These are phyloP conservation scores for Synergus gifuensis DNA, from an alignment of 2,888 invertebrate genomes.

Conservation along the genomic window DNA sequence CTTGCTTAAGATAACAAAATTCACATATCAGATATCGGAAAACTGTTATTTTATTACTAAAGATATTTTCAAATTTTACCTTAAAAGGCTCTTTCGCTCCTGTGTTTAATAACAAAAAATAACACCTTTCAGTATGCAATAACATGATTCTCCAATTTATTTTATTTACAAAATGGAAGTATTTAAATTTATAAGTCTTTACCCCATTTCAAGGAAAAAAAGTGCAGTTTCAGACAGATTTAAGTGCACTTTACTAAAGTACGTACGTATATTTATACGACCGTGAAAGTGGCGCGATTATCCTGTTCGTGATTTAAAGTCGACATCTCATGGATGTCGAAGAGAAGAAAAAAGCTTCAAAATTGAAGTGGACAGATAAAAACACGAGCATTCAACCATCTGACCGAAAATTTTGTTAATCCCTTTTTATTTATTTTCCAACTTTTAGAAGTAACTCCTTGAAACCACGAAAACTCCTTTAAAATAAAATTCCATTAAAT, in stretches of 20 bases:
- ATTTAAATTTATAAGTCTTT: neutral
- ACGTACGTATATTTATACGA: neutral
- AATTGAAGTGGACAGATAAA: neutral
- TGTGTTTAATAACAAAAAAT: neutral
- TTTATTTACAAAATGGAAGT: neutral
- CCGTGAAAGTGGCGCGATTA: conserved; percentile 1
- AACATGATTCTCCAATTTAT: neutral
- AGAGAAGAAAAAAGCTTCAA: neutral
- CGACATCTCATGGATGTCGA: neutral
- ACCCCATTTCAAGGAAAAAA: neutral
- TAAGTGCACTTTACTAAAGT: conserved; percentile 8
- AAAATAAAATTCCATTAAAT: too few relatives aligned
- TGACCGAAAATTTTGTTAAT: neutral
- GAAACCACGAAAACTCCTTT: too few relatives aligned
- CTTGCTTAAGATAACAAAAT: neutral
- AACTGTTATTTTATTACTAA: neutral
- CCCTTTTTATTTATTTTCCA: neutral
- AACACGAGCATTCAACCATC: neutral
- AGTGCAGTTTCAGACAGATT: neutral
- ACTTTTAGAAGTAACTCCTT: too few relatives aligned
- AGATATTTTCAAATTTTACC: neutral
- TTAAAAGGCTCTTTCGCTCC: neutral
- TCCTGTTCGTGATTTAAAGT: conserved; percentile 12
- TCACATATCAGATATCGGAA: neutral
- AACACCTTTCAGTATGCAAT: neutral